Evolutionary conservation across 2,797 vertebrate species (phyloP).

Genomic region (Lagocephalus sceleratus): DNA sequence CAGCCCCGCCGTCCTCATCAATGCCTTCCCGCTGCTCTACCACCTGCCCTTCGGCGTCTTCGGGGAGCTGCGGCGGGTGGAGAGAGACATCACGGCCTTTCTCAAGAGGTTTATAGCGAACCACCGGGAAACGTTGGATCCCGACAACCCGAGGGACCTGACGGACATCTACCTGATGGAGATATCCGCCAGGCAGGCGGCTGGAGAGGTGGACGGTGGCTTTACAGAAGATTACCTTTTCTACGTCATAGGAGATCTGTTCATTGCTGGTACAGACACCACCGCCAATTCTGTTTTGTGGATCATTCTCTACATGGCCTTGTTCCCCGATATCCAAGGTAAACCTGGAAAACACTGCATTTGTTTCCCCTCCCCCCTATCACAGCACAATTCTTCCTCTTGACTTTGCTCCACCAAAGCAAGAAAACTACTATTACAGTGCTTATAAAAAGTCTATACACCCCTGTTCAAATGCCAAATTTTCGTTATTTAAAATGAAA

Average conservation of each 20-base stretch:
- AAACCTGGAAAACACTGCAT: no score
- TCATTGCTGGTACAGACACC: constrained; percentile 95
- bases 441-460: no score
- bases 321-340: constrained; percentile 89
- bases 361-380: no score
- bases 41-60: constrained; percentile 88
- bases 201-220: constrained; percentile 74
- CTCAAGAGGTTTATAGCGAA: constrained; percentile 86
- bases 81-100: constrained; percentile 84
- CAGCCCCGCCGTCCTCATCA: constrained; percentile 83
- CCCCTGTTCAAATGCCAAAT: no score
- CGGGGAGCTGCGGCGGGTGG: constrained; percentile 83
- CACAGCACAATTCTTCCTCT: no score
- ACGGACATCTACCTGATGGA: constrained; percentile 94
- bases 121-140: constrained; percentile 82
- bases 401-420: no score
- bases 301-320: constrained; percentile 89
- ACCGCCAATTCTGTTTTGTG: constrained; percentile 92
- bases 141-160: constrained; percentile 85
- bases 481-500: no score
- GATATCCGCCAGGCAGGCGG: constrained; percentile 51
- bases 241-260: constrained; percentile 93
- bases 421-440: no score
- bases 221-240: constrained; percentile 93
- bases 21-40: constrained; percentile 86